A percentile compares a stretch with the other conserved stretches of the same genome.
Evolutionary conservation across 2,797 vertebrate species (phyloP).

Genomic region (Pempheris klunzingeri): DNA sequence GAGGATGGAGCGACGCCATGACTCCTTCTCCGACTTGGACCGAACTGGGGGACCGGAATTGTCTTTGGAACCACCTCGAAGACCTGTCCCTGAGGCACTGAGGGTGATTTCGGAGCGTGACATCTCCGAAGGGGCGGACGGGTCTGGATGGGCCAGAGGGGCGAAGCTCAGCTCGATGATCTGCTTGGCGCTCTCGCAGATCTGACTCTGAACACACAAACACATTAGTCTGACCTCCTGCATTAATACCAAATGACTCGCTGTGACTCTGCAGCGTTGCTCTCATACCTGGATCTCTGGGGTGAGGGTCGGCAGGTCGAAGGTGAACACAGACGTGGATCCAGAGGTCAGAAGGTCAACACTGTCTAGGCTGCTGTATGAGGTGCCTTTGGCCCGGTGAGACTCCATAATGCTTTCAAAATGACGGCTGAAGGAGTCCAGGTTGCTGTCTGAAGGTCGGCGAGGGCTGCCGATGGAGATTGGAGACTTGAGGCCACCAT

Average conservation of each 20-base stretch:
- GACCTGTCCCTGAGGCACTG: conserved; percentile 35
- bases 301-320: conserved; percentile 92
- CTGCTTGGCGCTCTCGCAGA: conserved; percentile 89
- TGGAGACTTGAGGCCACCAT: conserved; percentile 88
- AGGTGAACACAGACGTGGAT: conserved; percentile 92
- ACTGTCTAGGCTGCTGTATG: conserved; percentile 93
- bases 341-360: conserved; percentile 91
- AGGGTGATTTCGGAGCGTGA: conserved; percentile 66
- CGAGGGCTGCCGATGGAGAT: conserved; percentile 88
- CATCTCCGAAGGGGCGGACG: conserved; percentile 41
- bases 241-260: fast-evolving
- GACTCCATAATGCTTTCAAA: conserved; percentile 97
- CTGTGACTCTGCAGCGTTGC: fast-evolving
- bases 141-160: conserved; percentile 83
- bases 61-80: conserved; percentile 52
- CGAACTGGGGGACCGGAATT: conserved; percentile 36
- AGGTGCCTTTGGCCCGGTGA: conserved; percentile 94
- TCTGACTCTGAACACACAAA: conserved; percentile 84
- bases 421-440: conserved; percentile 95
- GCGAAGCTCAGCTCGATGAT: conserved; percentile 90
- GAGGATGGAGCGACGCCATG: conserved; percentile 47
- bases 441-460: conserved; percentile 83
- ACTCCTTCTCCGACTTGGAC: conserved; percentile 54
- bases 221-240: not conserved
- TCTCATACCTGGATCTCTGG: conserved; percentile 86